Evolutionary conservation across 2,888 invertebrate species (phyloP).

Genomic region (Imbricaverruca yamaguchii): DNA sequence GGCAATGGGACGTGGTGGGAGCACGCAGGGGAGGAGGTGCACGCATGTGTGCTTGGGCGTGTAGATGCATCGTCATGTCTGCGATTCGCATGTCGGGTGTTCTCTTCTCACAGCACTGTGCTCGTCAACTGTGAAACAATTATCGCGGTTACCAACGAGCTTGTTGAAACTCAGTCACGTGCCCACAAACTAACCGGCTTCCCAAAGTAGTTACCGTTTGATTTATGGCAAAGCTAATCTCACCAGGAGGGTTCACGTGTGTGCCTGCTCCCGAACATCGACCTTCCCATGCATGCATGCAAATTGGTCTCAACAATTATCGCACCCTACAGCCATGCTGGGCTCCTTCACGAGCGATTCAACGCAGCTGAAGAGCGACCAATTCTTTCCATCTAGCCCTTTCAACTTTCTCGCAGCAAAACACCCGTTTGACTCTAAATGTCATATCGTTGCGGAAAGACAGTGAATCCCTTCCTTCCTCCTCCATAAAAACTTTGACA

Average conservation of each 20-base stretch:
- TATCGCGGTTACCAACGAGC: neutral
- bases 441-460: neutral
- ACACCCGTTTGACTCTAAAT: neutral
- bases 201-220: neutral
- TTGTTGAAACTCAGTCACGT: neutral
- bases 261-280: neutral
- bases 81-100: no score
- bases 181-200: neutral
- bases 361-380: neutral
- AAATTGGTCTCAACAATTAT: neutral
- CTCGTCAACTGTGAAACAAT: neutral
- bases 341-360: neutral
- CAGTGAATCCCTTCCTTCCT: slow-evolving; percentile 2
- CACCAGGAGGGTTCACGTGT: neutral
- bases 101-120: no score
- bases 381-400: neutral
- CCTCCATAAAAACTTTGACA: slow-evolving; percentile 10
- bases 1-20: neutral
- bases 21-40: no score
- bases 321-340: neutral
- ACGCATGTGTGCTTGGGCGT: no score
- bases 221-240: neutral
- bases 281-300: neutral
- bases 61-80: no score
- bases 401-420: neutral